Conservation (phyloP, 2,797 vertebrate species). For the Nannoperca australis region DNA sequence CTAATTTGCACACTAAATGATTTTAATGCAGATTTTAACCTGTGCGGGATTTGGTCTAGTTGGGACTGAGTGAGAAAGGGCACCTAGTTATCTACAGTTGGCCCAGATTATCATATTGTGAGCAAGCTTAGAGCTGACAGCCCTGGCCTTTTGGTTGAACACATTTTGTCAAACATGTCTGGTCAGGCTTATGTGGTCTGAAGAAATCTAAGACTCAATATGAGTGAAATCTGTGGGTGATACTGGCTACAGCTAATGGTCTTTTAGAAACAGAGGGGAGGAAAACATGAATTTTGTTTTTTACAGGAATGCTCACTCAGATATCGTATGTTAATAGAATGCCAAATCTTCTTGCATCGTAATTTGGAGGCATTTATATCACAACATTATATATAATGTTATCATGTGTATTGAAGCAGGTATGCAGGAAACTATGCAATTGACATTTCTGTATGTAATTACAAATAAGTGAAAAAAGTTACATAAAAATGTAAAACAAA, state of each 20-base stretch:
- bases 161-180: conserved; percentile 69
- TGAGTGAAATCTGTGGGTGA: conserved; percentile 56
- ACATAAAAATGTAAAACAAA: not conserved
- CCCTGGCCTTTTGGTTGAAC: conserved; percentile 73
- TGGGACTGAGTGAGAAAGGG: conserved; percentile 68
- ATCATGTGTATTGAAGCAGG: not conserved
- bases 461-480: not conserved
- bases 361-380: conserved; percentile 1
- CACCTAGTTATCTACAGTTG: conserved; percentile 71
- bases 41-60: conserved; percentile 60
- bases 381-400: not conserved
- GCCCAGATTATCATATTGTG: conserved; percentile 74
- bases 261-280: conserved; percentile 35
- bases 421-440: not conserved
- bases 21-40: conserved; percentile 72
- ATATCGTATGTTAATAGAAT: conserved; percentile 3
- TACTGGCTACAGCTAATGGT: conserved; percentile 44
- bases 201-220: conserved; percentile 59
- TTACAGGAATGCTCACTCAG: conserved; percentile 11
- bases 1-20: conserved; percentile 58
- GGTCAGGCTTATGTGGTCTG: conserved; percentile 60
- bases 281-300: conserved; percentile 17
- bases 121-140: conserved; percentile 72
- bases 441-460: not conserved
- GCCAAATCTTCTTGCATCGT: not conserved